Base-by-base conservation (phyloP, 1,140 invertebrate genomes). In the Stenopsyche tienmushanensis region DNA sequence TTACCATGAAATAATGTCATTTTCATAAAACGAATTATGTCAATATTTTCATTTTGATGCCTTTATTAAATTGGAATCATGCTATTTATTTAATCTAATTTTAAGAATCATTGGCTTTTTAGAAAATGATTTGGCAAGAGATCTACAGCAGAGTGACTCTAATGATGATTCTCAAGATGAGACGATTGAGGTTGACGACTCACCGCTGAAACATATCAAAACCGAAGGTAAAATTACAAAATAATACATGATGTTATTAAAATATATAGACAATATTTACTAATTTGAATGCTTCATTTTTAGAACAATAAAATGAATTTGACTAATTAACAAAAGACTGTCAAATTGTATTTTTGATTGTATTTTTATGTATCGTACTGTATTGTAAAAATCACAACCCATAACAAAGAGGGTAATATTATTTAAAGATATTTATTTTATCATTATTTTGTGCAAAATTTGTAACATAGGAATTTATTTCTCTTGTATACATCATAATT, bases 131-230 rank as follows among this genome's bases (percentile, higher is more conserved):
- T 67, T 80, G 34, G 76, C 73, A 10, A 73, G 72, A 53, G 78
- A 79, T 69, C 71, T 80, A 57, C 77, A 81, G 25, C 78, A 81
- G 50, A 81, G 78, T 69, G 79, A 81, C 65, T 80, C 77, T 1
- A 78, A 77, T 71, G 78, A 80, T 17, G 78, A 80, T 70, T 77
- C 75, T 41, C 78, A 80, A 72, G 79, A 80, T 63, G 76, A 79
- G 65, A 78, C 79, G 2, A 69, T 80, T 50, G 78, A 80, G 71
- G 75, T 77, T 52, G 79, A 81, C 73, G 78, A 81, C 62, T 77
- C 76, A 34, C 62, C 80, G 2, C 15, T 25, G n/a, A 42, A 42
- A 21, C 24, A 23, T n/a, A 57, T 21, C 20, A 25, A 39, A 23
- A 49, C 34, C 42, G 24, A 53, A 26, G 50, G 50, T 29, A 53